These are phyloP conservation scores for Hydrolagus affinis DNA, from an alignment of 2,113 vertebrate genomes.

Conservation along the genomic window DNA sequence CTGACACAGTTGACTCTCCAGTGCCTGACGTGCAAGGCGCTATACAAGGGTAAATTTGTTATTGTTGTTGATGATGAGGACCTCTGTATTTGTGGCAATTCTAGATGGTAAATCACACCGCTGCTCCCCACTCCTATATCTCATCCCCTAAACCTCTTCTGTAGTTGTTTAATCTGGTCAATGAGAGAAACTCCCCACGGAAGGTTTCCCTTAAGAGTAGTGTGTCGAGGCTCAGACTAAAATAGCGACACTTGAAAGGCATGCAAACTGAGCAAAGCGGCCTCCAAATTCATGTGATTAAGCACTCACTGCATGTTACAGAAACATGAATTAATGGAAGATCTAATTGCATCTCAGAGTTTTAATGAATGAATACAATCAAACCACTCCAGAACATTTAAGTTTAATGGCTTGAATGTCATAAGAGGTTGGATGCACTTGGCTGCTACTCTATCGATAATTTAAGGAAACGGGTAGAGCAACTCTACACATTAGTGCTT, in stretches of 20 bases:
- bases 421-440: neutral
- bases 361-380: no score
- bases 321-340: neutral
- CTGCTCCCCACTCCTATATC: neutral
- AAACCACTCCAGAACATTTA: neutral
- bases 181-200: neutral
- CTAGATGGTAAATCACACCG: no score
- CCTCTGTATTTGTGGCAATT: no score
- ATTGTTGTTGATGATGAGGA: no score
- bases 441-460: neutral
- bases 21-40: no score
- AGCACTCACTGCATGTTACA: no score
- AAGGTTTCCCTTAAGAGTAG: neutral
- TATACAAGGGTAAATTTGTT: no score
- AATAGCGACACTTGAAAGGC: neutral
- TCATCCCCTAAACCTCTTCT: neutral
- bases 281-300: neutral
- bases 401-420: neutral
- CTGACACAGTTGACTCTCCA: no score
- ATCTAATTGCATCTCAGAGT: neutral
- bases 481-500: no score
- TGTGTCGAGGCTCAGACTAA: neutral
- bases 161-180: neutral
- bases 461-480: no score
- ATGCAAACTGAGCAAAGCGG: no score